Percentiles rank a stretch among this genome's conserved stretches.
Evolutionary conservation across 2,797 vertebrate species (phyloP).

Genomic region (Arrhamphus sclerolepis): DNA sequence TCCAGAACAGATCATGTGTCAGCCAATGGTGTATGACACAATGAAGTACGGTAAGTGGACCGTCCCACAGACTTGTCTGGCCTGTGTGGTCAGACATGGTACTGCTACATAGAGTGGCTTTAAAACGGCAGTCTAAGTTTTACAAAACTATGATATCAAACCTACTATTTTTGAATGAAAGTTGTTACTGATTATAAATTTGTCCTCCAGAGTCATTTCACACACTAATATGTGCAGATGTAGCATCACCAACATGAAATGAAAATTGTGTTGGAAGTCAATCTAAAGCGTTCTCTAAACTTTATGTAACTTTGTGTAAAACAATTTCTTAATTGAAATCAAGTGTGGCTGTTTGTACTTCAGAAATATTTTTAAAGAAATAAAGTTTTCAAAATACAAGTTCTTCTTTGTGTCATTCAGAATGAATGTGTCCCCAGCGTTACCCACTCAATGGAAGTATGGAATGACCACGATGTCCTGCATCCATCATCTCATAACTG

Average conservation of each 20-base stretch:
- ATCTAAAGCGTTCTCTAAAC: conserved; percentile 14
- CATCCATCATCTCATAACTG: too few species aligned
- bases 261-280: neutral
- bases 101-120: too few species aligned
- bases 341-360: neutral
- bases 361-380: conserved; percentile 24
- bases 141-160: neutral
- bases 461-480: too few species aligned
- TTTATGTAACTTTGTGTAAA: conserved; percentile 16
- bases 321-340: neutral
- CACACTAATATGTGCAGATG: neutral
- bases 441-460: too few species aligned
- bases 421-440: too few species aligned
- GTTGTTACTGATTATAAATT: too few species aligned
- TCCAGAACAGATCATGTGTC: too few species aligned
- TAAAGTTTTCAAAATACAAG: conserved; percentile 17
- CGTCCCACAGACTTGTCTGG: too few species aligned
- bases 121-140: neutral
- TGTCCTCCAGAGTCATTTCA: neutral
- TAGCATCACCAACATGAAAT: neutral
- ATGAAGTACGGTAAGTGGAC: too few species aligned
- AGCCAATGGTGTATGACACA: too few species aligned
- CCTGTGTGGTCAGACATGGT: too few species aligned
- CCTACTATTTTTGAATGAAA: neutral
- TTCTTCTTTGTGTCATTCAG: too few species aligned